A percentile compares a stretch with the other conserved stretches of the same genome.
Evolutionary conservation across 1,140 invertebrate genomes (phyloP).

Genomic region (Diuraphis noxia): DNA sequence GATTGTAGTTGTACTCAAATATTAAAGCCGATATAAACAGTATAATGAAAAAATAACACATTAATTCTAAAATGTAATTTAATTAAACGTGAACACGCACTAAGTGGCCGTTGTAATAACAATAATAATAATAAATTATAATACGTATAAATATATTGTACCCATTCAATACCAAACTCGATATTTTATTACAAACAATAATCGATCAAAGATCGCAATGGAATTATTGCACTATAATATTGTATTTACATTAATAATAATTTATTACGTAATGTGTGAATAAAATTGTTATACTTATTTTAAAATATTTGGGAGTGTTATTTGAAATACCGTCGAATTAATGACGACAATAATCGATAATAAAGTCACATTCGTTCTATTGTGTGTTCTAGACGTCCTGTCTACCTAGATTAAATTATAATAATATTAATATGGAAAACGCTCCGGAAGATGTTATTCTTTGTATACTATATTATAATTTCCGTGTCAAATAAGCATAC

Average conservation of each 20-base stretch:
- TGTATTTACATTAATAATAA: too few species aligned
- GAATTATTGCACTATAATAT: too few species aligned
- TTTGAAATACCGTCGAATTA: not conserved
- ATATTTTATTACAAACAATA: not conserved
- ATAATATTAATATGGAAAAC: not conserved
- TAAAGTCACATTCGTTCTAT: not conserved
- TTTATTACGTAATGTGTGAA: not conserved
- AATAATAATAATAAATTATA: not conserved
- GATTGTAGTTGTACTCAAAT: not conserved
- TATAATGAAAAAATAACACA: not conserved
- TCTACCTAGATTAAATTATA: not conserved
- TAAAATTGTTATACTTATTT: not conserved
- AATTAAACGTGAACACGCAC: not conserved
- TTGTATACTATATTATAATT: not conserved
- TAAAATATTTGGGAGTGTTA: not conserved
- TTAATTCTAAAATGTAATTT: not conserved
- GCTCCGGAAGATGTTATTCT: not conserved
- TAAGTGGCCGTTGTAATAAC: not conserved
- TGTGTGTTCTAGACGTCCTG: not conserved
- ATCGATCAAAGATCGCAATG: not conserved
- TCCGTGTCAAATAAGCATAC: not conserved
- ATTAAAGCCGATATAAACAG: not conserved
- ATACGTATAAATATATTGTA: not conserved
- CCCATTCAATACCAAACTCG: not conserved
- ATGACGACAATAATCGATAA: not conserved